These are phyloP conservation scores for Galerucella pusilla DNA, from an alignment of 2,888 invertebrate species.

Conservation along the genomic window DNA sequence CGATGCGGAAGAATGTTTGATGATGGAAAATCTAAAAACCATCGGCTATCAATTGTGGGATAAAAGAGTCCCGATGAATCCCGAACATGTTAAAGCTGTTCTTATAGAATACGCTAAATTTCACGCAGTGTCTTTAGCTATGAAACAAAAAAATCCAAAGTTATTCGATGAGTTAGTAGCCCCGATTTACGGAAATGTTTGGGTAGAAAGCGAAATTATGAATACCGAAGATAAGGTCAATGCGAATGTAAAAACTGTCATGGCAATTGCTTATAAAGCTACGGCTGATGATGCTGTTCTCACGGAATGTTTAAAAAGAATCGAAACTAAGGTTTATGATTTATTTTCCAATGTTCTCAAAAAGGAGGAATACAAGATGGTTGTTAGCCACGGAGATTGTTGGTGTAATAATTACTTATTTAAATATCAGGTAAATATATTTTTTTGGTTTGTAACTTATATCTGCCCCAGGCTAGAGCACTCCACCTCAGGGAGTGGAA, in stretches of 20 bases:
- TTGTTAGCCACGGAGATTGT: constrained; percentile 53
- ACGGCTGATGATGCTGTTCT: constrained; percentile 12
- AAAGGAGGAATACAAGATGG: constrained; percentile 4
- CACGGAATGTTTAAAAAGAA: constrained; percentile 13
- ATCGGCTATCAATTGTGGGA: constrained; percentile 52
- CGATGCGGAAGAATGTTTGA: constrained; percentile 44
- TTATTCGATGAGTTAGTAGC: constrained; percentile 42
- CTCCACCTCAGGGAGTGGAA: too few relatives aligned
- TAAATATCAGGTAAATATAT: constrained; percentile 44
- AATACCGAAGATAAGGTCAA: background rate
- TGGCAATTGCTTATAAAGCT: constrained; percentile 25
- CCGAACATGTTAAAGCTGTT: constrained; percentile 52
- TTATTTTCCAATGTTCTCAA: background rate
- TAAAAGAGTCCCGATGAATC: constrained; percentile 51
- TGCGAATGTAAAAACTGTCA: background rate
- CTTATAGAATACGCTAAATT: constrained; percentile 55
- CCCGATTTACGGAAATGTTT: constrained; percentile 26
- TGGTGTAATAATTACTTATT: constrained; percentile 56
- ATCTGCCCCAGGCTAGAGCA: too few relatives aligned
- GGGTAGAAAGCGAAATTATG: background rate
- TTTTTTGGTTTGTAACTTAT: too few relatives aligned
- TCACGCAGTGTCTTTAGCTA: constrained; percentile 56
- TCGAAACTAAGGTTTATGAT: background rate
- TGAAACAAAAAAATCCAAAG: constrained; percentile 52
- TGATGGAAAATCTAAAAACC: constrained; percentile 54